A percentile compares a stretch with the other conserved stretches of the same genome.
Conservation (phyloP, 2,113 vertebrate species). For the Thermophis baileyi region DNA sequence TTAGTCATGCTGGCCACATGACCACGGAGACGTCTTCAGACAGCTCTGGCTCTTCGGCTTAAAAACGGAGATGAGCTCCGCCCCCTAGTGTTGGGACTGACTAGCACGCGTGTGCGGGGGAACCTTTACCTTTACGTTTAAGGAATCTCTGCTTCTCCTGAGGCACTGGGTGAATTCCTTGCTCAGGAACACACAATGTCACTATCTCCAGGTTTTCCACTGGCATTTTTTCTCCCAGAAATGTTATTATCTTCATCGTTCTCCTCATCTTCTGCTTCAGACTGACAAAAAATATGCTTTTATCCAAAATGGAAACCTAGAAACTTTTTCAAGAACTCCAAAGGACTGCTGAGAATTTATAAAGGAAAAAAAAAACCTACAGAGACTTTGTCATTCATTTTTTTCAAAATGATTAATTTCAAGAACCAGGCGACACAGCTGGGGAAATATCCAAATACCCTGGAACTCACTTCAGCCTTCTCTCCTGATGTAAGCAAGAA, state of each 20-base stretch:
- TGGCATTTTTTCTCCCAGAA: not conserved
- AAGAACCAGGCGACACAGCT: constrained; percentile 59
- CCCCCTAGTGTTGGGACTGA: too few relatives aligned
- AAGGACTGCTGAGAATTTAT: constrained; percentile 47
- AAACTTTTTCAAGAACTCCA: constrained; percentile 55
- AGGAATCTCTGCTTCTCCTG: not conserved
- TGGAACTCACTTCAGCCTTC: constrained; percentile 52
- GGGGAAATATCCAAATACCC: constrained; percentile 52
- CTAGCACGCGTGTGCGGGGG: too few relatives aligned
- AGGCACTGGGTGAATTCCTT: not conserved
- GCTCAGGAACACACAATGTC: too few relatives aligned
- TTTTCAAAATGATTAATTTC: constrained; percentile 57
- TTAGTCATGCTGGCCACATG: too few relatives aligned
- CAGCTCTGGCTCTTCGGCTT: too few relatives aligned
- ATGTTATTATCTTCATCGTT: not conserved
- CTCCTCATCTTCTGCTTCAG: constrained; percentile 49
- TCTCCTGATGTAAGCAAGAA: constrained; percentile 53
- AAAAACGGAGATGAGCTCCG: too few relatives aligned
- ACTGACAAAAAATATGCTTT: constrained; percentile 60
- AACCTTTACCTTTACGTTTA: too few relatives aligned
- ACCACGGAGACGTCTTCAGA: too few relatives aligned
- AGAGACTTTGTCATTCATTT: constrained; percentile 48
- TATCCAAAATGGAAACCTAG: constrained; percentile 42
- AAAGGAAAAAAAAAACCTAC: constrained; percentile 41
- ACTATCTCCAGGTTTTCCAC: not conserved